Conservation (phyloP, 2,888 invertebrate species). For the Steinernema hermaphroditum region DNA sequence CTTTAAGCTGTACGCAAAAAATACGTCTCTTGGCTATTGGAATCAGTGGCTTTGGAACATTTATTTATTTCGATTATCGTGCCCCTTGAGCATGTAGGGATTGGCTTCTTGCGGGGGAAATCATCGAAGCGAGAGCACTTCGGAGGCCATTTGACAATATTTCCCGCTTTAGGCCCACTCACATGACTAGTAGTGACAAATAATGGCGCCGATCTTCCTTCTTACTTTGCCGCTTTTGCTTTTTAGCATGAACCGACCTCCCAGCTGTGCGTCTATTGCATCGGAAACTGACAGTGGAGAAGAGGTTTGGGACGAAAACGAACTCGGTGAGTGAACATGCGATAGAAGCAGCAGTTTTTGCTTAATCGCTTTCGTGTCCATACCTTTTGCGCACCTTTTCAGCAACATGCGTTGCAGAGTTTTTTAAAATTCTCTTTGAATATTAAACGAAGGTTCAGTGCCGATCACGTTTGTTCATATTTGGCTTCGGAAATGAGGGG, state of each 20-base stretch:
- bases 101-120: not conserved
- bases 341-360: too few species aligned
- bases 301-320: not conserved
- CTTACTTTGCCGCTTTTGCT: not conserved
- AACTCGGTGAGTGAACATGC: not conserved
- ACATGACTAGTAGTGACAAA: not conserved
- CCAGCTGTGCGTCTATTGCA: not conserved
- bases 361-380: too few species aligned
- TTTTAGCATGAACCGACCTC: not conserved
- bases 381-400: too few species aligned
- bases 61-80: not conserved
- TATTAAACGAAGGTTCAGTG: too few species aligned
- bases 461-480: too few species aligned
- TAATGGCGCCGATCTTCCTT: not conserved
- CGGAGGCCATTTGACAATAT: not conserved
- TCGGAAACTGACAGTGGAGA: not conserved
- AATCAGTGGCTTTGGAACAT: not conserved
- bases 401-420: too few species aligned
- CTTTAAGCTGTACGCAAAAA: not conserved
- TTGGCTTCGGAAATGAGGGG: too few species aligned
- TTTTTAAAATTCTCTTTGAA: too few species aligned
- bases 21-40: not conserved
- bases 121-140: conserved; percentile 16
- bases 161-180: conserved; percentile 6
- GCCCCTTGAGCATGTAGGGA: not conserved